phyloP scores from a whole-genome alignment of 1,140 invertebrate genomes.

The Mesaphorura yosii region DNA sequence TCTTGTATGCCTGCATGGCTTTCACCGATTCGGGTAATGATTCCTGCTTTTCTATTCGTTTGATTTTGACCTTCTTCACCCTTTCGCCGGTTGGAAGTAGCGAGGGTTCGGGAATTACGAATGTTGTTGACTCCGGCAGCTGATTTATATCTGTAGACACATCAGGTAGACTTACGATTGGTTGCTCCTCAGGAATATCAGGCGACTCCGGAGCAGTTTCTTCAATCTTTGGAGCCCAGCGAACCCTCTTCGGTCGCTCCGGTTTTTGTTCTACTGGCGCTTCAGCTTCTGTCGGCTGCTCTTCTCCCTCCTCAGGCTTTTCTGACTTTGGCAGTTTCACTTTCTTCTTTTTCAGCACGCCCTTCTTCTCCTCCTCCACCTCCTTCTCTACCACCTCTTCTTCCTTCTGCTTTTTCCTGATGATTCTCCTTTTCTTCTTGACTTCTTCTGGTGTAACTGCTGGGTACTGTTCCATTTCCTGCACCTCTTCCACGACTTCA shows the following conservation, averaged over 20 bases:
- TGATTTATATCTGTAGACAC: background rate
- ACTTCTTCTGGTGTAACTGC: background rate
- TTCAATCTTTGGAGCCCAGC: too few species aligned
- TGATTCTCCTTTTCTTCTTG: constrained; percentile 4
- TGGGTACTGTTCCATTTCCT: background rate
- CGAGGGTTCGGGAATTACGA: constrained; percentile 1
- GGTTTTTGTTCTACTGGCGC: too few species aligned
- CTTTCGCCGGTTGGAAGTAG: constrained; percentile 5
- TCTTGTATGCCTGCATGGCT: background rate
- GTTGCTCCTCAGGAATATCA: background rate
- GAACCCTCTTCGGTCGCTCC: too few species aligned
- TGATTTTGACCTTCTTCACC: background rate
- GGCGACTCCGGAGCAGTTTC: too few species aligned
- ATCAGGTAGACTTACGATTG: background rate
- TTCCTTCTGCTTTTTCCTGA: too few species aligned
- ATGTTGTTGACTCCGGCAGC: background rate
- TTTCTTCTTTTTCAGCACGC: too few species aligned
- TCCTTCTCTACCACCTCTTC: too few species aligned
- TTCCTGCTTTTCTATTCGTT: background rate
- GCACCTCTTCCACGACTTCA: background rate
- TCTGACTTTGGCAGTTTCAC: too few species aligned
- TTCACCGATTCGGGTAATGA: background rate
- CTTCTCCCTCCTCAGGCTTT: too few species aligned
- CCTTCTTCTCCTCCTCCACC: too few species aligned
- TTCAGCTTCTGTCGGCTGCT: background rate